Base-by-base conservation (phyloP, 2,113 vertebrate genomes). In the Pristiophorus japonicus region DNA sequence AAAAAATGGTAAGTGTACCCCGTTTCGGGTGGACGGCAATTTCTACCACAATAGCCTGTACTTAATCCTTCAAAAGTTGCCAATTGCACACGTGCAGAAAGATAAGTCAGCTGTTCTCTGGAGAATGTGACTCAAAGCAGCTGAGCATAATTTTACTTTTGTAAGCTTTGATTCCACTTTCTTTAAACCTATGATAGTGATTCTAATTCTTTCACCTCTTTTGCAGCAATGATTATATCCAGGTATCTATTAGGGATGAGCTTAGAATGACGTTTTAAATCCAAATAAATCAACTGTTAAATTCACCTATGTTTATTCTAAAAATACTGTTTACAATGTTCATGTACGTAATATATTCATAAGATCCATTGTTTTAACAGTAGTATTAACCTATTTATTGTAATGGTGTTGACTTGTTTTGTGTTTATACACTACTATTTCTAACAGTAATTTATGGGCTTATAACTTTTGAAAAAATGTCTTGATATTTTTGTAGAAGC, bases 131-230 rank as follows among this genome's bases (percentile, higher is more conserved):
- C 34, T 38, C 6, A 63, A 62, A 63, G n/a, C 34, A 63, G 14
- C 62, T 16, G 16, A 38, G 14, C 59, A 38, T 92, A 38, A 38
- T 92, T 91, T 92, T 92, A 63, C 11, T 63, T 38, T 27, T 92
- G 34, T 92, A 63, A 63, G 62, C 63, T 92, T 92, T 63, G 59
- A 92, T 34, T 63, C 34, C 51, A 90, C 51, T 90, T 90, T 92
- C 87, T 90, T 90, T 38, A 55, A 92, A 20, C 18, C 16, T 59
- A n/a, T 91, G 51, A 20, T 7, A 62, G 63, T 63, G 18, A 92
- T 63, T 63, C 16, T 14, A 63, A 34, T 90, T n/a, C 12, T 59
- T 90, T 59, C 27, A 63, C 62, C 14, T n/a, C 62, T 55, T 88
- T 59, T 59, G 51, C 55, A 38, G n/a, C 88, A 20, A 8, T 38